phyloP scores from a whole-genome alignment of 1,140 invertebrate genomes.

The Orussus abietinus region DNA sequence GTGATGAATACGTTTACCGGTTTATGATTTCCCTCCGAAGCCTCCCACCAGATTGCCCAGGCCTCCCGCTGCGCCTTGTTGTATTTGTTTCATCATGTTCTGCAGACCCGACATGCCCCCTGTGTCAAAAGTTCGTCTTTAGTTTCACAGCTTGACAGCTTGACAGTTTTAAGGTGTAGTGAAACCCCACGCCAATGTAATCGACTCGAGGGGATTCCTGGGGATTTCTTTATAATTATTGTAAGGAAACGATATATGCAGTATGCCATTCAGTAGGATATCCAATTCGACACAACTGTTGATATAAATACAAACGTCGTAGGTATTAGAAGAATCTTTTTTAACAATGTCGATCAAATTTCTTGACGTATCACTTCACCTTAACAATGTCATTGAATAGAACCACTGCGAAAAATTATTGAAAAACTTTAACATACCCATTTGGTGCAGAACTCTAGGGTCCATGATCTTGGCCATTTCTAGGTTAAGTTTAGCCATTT shows the following conservation, averaged over 20 bases:
- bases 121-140: conserved; percentile 53
- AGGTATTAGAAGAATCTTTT: conserved; percentile 8
- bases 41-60: conserved; percentile 77
- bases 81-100: conserved; percentile 97
- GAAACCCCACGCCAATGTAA: conserved; percentile 4
- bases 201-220: conserved; percentile 14
- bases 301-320: conserved; percentile 6
- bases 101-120: conserved; percentile 95
- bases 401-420: neutral
- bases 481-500: conserved; percentile 99
- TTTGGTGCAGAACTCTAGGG: conserved; percentile 92
- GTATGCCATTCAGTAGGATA: conserved; percentile 3
- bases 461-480: conserved; percentile 99
- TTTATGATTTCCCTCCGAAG: conserved; percentile 53
- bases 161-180: neutral
- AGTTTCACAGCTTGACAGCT: neutral
- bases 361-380: neutral
- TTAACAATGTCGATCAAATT: neutral
- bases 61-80: conserved; percentile 79
- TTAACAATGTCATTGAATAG: neutral
- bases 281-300: conserved; percentile 10
- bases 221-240: conserved; percentile 17
- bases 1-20: too few relatives aligned
- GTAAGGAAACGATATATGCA: neutral
- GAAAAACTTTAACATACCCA: conserved; percentile 59